phyloP scores from a whole-genome alignment of 2,888 invertebrate genomes.

The Hedychridium roseum region DNA sequence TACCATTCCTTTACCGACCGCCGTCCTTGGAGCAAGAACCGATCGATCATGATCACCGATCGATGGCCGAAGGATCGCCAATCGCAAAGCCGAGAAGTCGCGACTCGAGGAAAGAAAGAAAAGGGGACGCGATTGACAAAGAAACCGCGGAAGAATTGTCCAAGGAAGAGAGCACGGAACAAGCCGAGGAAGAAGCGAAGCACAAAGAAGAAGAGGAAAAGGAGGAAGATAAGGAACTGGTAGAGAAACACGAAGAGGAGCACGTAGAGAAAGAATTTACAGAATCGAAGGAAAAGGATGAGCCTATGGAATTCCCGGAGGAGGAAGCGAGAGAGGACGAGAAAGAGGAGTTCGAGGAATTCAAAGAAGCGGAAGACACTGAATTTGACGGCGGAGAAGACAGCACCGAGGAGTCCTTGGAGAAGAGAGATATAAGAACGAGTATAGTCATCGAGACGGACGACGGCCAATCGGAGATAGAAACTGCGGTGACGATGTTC shows the following conservation, averaged over 20 bases:
- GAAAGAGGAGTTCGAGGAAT: constrained; percentile 28
- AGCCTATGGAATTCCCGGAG: too few species aligned
- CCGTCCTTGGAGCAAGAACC: constrained; percentile 57
- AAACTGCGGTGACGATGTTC: constrained; percentile 24
- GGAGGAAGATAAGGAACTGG: constrained; percentile 57
- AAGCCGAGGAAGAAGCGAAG: too few species aligned
- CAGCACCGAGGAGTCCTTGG: neutral
- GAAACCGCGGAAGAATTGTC: too few species aligned
- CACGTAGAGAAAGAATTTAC: too few species aligned
- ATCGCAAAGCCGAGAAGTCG: constrained; percentile 40
- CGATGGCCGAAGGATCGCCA: constrained; percentile 43
- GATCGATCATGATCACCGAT: too few species aligned
- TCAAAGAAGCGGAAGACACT: neutral
- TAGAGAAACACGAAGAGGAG: too few species aligned
- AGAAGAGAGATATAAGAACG: neutral
- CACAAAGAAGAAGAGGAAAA: constrained; percentile 20
- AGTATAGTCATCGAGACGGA: neutral
- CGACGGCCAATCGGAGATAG: constrained; percentile 14
- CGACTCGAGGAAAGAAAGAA: too few species aligned
- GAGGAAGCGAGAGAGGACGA: constrained; percentile 63
- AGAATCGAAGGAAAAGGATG: too few species aligned
- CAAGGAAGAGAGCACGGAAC: too few species aligned
- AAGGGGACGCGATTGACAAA: too few species aligned
- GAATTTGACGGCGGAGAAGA: neutral
- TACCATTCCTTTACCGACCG: constrained; percentile 64